Evolutionary conservation across 2,113 vertebrate genomes (phyloP).

Genomic region (Stegastes partitus): DNA sequence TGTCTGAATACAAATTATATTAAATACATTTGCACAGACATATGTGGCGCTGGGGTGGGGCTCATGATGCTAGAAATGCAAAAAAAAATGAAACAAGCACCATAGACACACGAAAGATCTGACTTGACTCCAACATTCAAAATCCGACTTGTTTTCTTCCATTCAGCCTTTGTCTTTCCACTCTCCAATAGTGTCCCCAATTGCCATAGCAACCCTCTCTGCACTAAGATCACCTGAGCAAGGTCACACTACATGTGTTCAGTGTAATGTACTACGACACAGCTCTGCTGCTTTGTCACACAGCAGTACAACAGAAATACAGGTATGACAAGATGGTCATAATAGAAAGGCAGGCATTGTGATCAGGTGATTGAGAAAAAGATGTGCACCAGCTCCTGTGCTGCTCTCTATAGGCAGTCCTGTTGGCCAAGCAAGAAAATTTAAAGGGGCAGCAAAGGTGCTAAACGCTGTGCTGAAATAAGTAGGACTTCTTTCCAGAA

Average conservation of each 20-base stretch:
- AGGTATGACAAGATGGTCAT: not conserved
- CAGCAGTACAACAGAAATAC: not conserved
- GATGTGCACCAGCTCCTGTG: not conserved
- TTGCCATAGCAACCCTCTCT: slow-evolving; percentile 22
- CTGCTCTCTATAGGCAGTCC: no score
- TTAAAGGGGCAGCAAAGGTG: no score
- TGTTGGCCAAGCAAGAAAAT: no score
- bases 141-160: not conserved
- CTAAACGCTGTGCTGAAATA: no score
- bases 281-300: slow-evolving; percentile 14
- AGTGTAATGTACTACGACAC: slow-evolving; percentile 7
- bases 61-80: not conserved
- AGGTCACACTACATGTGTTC: slow-evolving; percentile 29
- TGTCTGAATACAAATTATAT: not conserved
- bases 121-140: not conserved
- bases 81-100: no score
- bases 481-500: no score
- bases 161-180: not conserved
- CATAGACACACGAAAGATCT: not conserved
- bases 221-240: slow-evolving; percentile 25
- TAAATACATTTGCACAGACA: not conserved
- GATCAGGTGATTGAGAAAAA: not conserved
- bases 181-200: not conserved
- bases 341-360: not conserved
- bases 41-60: fast-evolving